Percentiles rank a stretch among this genome's conserved stretches.
Conservation (phyloP, 2,888 invertebrate genomes). For the Mythimna pallens region DNA sequence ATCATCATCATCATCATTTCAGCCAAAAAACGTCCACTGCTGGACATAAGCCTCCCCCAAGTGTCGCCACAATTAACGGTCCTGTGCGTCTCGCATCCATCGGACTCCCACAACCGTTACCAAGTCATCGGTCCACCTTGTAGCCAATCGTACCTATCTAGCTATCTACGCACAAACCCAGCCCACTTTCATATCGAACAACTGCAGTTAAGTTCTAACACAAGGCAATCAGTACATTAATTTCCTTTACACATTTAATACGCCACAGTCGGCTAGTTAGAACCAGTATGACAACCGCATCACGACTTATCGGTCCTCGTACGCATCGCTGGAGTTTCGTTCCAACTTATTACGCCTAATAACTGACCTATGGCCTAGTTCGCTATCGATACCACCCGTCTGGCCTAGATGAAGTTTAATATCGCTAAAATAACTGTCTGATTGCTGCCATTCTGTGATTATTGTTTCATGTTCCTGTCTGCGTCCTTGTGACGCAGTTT, state of each 20-base stretch:
- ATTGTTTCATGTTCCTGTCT: conserved; percentile 38
- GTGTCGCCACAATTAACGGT: no score
- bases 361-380: conserved; percentile 82
- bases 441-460: conserved; percentile 59
- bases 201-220: conserved; percentile 39
- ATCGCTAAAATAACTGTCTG: conserved; percentile 68
- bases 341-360: conserved; percentile 81
- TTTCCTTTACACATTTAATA: conserved; percentile 53
- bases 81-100: no score
- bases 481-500: conserved; percentile 62
- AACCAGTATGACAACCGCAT: conserved; percentile 53
- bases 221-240: conserved; percentile 51
- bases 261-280: conserved; percentile 41
- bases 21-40: no score
- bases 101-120: no score
- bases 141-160: no score
- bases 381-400: conserved; percentile 76
- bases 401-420: conserved; percentile 81
- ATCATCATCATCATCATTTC: no score
- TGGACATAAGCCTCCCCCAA: no score
- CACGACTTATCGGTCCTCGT: conserved; percentile 56
- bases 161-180: conserved; percentile 24
- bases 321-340: conserved; percentile 63
- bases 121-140: no score
- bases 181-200: conserved; percentile 37